Base-by-base conservation (phyloP, 1,140 invertebrate genomes). In the Chelonus insularis region DNA sequence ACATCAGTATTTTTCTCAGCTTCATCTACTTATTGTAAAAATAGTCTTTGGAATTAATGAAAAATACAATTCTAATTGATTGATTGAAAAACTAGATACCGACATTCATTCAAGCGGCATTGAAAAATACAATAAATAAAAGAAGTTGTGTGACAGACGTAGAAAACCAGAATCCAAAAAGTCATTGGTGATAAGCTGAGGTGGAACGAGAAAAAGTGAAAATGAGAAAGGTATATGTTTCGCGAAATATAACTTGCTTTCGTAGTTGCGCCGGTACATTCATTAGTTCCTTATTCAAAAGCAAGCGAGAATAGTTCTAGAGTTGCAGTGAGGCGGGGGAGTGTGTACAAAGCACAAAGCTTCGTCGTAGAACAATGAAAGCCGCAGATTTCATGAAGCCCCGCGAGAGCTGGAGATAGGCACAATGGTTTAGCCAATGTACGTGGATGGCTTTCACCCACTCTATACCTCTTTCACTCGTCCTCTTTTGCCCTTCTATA, bases 221-320 rank as follows among this genome's bases (percentile, higher is more conserved):
- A 16, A 14, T 43, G 14, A 16, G 8, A 16, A 16, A 43, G 14
- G 14, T 21, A 18, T 16, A 9, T 8, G 16, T 43, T 43, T 43
- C 12, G 41, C 16, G 16, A 37, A 55, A 41, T 37, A 37, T 56
- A 65, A 37, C 62, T 57, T 50, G 41, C 57, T 57, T 59, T 64
- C 64, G 64, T 60, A 69, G 68, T 63, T 65, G 64, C 65, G 55
- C 68, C 64, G 68, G 77, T 73, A 80, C 80, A 55, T 55, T 81
- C 79, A 81, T 81, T 81, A 81, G 74, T 80, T 79, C 76, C 75
- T 81, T 79, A 80, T 79, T 80, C 79, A 79, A 79, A 79, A 73
- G 66, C 67, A 68, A 72, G 71, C 70, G 68, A 71, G 74, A 75
- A 78, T 79, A 79, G 77, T 80, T 81, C 76, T 77, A 76, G 72